These are phyloP conservation scores for Drosophila sturtevanti DNA, from an alignment of 1,140 invertebrate species.

Conservation along the genomic window DNA sequence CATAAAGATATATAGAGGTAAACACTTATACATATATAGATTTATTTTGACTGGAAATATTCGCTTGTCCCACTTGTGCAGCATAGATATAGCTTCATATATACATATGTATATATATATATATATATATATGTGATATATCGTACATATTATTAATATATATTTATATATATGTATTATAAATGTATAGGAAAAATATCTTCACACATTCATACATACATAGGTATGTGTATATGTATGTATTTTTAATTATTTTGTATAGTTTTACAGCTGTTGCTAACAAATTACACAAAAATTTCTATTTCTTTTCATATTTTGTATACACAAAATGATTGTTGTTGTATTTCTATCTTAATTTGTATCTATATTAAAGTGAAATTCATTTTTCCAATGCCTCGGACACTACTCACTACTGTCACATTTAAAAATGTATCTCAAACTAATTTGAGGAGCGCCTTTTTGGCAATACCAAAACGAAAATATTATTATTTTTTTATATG, in stretches of 20 bases:
- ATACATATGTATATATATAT: neutral
- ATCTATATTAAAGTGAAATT: conserved; percentile 28
- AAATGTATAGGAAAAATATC: too few relatives aligned
- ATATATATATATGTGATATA: neutral
- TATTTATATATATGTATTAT: neutral
- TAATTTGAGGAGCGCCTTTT: conserved; percentile 72
- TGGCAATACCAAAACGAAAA: conserved; percentile 54
- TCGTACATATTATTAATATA: neutral
- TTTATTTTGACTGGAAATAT: conserved; percentile 21
- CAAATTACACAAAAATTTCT: conserved; percentile 45
- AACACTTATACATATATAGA: conserved; percentile 3
- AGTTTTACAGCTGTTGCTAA: conserved; percentile 53
- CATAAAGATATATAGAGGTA: conserved; percentile 1
- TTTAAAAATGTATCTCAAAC: conserved; percentile 78
- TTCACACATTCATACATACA: neutral
- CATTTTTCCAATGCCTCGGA: conserved; percentile 60
- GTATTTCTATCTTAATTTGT: conserved; percentile 1
- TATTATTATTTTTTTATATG: conserved; percentile 46
- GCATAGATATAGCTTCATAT: neutral
- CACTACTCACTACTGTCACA: conserved; percentile 76
- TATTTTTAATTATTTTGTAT: conserved; percentile 28
- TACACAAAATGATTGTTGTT: neutral
- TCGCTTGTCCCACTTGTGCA: neutral
- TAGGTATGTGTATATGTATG: neutral
- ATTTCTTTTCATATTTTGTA: neutral